These are phyloP conservation scores for Amazona vittata DNA, from an alignment of 2,113 vertebrate genomes.

Conservation along the genomic window DNA sequence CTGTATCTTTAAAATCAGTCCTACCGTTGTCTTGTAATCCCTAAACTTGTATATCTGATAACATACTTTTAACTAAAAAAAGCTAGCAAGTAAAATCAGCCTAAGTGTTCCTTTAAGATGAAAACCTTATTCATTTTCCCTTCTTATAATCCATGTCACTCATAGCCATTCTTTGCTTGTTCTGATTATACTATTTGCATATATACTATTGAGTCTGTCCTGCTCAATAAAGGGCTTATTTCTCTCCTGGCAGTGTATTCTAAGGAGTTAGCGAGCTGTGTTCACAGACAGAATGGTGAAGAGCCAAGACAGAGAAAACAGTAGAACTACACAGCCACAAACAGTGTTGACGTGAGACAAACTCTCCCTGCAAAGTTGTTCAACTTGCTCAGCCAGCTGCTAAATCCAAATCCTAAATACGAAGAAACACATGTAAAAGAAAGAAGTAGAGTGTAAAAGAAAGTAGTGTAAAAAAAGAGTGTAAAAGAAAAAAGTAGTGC, in stretches of 20 bases:
- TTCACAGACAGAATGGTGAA: background rate
- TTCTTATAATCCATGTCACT: background rate
- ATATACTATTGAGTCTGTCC: background rate
- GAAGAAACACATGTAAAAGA: background rate
- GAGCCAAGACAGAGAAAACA: background rate
- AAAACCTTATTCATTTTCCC: background rate
- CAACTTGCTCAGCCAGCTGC: background rate
- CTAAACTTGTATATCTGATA: background rate
- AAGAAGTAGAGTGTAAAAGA: background rate
- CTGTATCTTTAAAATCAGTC: background rate
- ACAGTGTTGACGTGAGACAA: background rate
- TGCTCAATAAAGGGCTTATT: background rate
- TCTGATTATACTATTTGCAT: background rate
- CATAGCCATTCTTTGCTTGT: background rate
- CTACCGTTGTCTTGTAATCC: background rate
- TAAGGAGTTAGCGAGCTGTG: background rate
- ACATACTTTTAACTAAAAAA: background rate
- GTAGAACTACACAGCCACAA: background rate
- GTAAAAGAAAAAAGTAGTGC: background rate
- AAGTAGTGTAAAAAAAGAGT: background rate
- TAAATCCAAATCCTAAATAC: background rate
- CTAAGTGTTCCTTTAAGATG: background rate
- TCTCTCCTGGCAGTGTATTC: background rate
- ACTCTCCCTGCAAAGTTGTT: background rate
- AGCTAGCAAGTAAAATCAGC: background rate